A percentile compares a stretch with the other conserved stretches of the same genome.
These are phyloP conservation scores for Periparus ater DNA, from an alignment of 2,797 vertebrate species.

Conservation along the genomic window DNA sequence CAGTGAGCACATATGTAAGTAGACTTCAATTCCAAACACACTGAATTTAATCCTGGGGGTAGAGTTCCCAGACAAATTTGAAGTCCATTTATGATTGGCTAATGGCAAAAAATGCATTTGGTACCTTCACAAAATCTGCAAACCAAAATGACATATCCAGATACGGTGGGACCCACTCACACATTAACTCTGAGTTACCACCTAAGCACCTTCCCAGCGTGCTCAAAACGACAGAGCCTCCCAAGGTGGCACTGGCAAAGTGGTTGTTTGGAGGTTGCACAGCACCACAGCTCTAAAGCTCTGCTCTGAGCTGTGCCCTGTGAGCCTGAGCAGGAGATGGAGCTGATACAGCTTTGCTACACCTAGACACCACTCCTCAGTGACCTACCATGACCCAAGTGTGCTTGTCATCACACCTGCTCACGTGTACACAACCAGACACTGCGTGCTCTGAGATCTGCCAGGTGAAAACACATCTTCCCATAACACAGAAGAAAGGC, in stretches of 20 bases:
- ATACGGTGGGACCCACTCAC: not conserved
- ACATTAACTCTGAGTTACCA: not conserved
- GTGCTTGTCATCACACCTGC: not conserved
- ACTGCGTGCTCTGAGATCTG: not conserved
- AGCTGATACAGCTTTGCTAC: not conserved
- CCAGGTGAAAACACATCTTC: not conserved
- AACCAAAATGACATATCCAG: not conserved
- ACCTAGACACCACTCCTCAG: not conserved
- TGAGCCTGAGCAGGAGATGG: not conserved
- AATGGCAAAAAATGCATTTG: fast-evolving
- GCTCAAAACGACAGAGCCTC: not conserved
- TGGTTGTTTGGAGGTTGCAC: not conserved
- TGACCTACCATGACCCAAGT: not conserved
- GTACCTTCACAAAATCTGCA: not conserved
- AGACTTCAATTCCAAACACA: not conserved
- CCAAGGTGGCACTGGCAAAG: not conserved
- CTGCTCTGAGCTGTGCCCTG: not conserved
- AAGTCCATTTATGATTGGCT: not conserved
- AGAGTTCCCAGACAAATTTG: not conserved
- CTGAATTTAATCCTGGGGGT: not conserved
- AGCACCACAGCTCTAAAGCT: not conserved
- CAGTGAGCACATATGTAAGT: not conserved
- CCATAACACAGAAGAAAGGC: not conserved
- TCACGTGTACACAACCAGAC: not conserved
- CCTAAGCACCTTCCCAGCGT: not conserved